Percentiles rank a stretch among this genome's conserved stretches.
phyloP scores from a whole-genome alignment of 2,113 vertebrate species.

The Loxodonta africana region DNA sequence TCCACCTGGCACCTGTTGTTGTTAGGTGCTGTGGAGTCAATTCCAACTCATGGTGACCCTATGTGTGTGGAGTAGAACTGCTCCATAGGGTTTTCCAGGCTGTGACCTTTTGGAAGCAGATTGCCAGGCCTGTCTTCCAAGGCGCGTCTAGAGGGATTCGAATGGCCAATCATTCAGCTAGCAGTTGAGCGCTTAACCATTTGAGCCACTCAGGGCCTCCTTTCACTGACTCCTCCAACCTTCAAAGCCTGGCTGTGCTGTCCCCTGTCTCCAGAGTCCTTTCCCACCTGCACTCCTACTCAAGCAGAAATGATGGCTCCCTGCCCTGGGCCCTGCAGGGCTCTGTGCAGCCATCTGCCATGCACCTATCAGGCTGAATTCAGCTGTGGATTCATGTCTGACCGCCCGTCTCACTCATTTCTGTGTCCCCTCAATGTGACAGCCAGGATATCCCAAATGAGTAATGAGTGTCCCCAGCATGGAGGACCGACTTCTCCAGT shows the following conservation, averaged over 20 bases:
- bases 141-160: not conserved
- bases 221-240: not conserved
- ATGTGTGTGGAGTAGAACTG: not conserved
- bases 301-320: not conserved
- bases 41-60: too few relatives aligned
- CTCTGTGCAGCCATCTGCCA: not conserved
- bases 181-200: not conserved
- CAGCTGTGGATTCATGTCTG: not conserved
- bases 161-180: not conserved
- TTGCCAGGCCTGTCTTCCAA: not conserved
- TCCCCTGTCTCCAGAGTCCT: not conserved
- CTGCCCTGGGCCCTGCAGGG: not conserved
- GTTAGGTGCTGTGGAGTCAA: too few relatives aligned
- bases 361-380: fast-evolving
- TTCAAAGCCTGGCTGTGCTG: not conserved
- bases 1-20: not conserved
- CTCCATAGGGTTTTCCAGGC: not conserved
- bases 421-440: not conserved
- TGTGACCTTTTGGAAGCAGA: not conserved
- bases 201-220: not conserved
- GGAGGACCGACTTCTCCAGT: not conserved
- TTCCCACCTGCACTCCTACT: not conserved
- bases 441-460: not conserved
- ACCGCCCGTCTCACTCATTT: not conserved
- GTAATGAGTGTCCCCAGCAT: not conserved